These are phyloP conservation scores for Antechinus flavipes DNA, from an alignment of 2,113 vertebrate species.

Conservation along the genomic window DNA sequence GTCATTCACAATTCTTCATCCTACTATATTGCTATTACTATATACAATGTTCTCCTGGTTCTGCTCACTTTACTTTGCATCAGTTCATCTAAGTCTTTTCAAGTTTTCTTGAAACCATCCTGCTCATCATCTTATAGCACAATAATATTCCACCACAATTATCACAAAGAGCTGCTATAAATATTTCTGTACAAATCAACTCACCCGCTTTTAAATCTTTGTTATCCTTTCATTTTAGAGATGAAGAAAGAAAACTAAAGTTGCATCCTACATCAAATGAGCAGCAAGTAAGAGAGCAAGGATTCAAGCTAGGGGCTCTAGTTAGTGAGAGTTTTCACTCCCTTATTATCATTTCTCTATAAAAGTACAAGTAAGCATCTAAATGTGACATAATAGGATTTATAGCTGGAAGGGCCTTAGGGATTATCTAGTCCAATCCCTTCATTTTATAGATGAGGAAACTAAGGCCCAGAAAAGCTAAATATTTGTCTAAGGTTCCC, in stretches of 20 bases:
- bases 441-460: neutral
- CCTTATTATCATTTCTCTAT: neutral
- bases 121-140: no score
- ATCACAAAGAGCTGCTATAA: no score
- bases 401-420: neutral
- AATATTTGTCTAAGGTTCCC: neutral
- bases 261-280: neutral
- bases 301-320: neutral
- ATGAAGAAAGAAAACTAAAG: neutral
- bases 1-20: no score
- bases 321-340: neutral
- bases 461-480: neutral
- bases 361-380: neutral
- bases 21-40: no score
- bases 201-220: no score
- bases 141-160: no score
- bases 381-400: neutral
- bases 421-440: neutral
- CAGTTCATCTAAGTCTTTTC: no score
- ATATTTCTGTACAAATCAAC: no score
- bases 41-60: no score
- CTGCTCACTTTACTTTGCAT: no score
- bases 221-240: neutral
- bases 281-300: neutral
- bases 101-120: no score